Conservation (phyloP, 64 coral and sea anemone genomes). For the Pocillopora verrucosa region DNA sequence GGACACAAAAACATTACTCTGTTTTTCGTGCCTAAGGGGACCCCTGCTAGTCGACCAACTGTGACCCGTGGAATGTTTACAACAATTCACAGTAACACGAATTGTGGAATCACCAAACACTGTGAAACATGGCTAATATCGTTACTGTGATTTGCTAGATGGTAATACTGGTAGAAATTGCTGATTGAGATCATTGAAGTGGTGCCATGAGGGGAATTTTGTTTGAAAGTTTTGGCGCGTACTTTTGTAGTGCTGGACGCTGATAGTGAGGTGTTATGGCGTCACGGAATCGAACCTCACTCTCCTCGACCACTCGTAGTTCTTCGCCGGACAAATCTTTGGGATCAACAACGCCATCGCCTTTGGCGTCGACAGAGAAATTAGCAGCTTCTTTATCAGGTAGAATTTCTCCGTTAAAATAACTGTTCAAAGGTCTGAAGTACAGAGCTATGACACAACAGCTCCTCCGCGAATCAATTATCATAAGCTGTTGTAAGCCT, state of each 20-base stretch:
- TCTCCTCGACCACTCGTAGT: slow-evolving; percentile 6
- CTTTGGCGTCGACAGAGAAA: slow-evolving; percentile 20
- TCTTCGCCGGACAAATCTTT: slow-evolving; percentile 18
- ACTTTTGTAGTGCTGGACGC: slow-evolving; percentile 10
- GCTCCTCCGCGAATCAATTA: no score
- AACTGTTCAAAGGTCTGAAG: not conserved
- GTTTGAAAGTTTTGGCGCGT: slow-evolving; percentile 45
- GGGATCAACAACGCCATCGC: not conserved
- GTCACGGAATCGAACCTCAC: slow-evolving; percentile 11
- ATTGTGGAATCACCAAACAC: slow-evolving; percentile 7
- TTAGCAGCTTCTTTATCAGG: slow-evolving; percentile 34
- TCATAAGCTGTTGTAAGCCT: not conserved
- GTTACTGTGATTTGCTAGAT: not conserved
- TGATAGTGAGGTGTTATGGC: not conserved
- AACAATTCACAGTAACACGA: not conserved
- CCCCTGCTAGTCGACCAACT: not conserved
- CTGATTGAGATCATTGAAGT: not conserved
- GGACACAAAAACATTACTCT: not conserved
- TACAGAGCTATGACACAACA: not conserved
- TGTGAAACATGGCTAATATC: not conserved
- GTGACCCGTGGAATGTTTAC: slow-evolving; percentile 38
- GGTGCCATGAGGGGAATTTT: not conserved
- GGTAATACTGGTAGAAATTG: slow-evolving; percentile 4
- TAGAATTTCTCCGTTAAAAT: not conserved
- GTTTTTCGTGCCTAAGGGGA: not conserved